Base-by-base conservation (phyloP, 2,797 vertebrate genomes). In the Dipus sagitta region DNA sequence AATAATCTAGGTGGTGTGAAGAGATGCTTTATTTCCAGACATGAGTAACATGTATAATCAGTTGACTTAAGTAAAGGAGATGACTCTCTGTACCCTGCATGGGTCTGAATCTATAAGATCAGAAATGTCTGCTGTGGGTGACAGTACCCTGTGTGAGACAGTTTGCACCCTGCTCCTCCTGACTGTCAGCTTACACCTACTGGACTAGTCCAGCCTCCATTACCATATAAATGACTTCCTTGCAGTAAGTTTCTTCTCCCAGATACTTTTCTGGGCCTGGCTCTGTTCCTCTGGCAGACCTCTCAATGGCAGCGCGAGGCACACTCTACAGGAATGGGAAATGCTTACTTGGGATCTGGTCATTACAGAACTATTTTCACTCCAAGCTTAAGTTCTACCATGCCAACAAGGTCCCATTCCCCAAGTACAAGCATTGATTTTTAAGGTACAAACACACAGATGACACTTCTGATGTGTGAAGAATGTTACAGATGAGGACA, bases 241-340 rank as follows among this genome's bases (percentile, higher is more conserved):
- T 80, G 47, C 24, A 76, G 60, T 32, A 52, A 86, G 77, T 70
- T 72, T 83, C 60, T 92, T 90, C 82, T 82, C 79, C 77, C 68
- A 42, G 21, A 71, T 88, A 72, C 20, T 79, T 58, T 52, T 90
- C 47, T 86, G 88, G 82, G 71, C 28, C n/a, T 17, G 9, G 60
- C 60, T 82, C 90, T 90, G 71, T 87, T 85, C 95, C 76, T 42
- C 72, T 79, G 47, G 80, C 52, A 71, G 54, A 95, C 79, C 1
- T 24, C 74, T 72, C 30, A 93, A n/a, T 54, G 38, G 32, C 67
- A 72, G 24, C 32, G 75, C 65, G 90, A 88, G 52, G 28, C 21
- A 79, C 14, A n/a, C 84, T 75, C 52, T 52, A 85, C 60, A 68
- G 62, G n/a, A 76, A 91, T 34, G 91, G 75, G 83, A 85, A 92